Evolutionary conservation across 1,140 invertebrate genomes (phyloP).

Genomic region (Magallana angulata): DNA sequence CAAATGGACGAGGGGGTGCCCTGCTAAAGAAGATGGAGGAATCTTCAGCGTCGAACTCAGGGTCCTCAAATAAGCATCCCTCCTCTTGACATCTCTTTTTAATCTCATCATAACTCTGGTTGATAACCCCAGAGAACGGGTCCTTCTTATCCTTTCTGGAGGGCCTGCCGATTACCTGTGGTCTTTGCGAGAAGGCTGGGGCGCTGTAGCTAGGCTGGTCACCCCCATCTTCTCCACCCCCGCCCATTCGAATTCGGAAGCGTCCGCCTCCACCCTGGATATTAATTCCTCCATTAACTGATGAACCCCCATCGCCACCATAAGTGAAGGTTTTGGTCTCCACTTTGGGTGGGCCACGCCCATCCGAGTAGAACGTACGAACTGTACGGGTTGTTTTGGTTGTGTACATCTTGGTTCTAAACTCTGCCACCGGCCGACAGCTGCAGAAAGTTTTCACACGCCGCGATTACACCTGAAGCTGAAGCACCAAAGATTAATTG

Average conservation of each 20-base stretch:
- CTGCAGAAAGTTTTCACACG: slow-evolving; percentile 11
- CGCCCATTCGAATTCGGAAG: slow-evolving; percentile 54
- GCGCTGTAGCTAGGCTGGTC: slow-evolving; percentile 45
- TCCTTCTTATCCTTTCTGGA: slow-evolving; percentile 66
- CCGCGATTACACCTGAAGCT: background rate
- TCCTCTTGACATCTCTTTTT: slow-evolving; percentile 69
- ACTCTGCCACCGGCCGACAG: background rate
- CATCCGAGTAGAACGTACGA: slow-evolving; percentile 68
- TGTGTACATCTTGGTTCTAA: slow-evolving; percentile 39
- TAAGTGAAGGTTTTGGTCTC: slow-evolving; percentile 70
- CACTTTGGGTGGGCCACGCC: slow-evolving; percentile 63
- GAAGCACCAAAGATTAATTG: background rate
- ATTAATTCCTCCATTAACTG: slow-evolving; percentile 55
- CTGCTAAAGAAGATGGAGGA: slow-evolving; percentile 74
- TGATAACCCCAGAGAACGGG: slow-evolving; percentile 68
- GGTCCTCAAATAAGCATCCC: slow-evolving; percentile 77
- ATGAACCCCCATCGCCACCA: slow-evolving; percentile 60
- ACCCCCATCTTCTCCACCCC: slow-evolving; percentile 52
- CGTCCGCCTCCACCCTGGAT: slow-evolving; percentile 60
- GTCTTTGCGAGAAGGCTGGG: slow-evolving; percentile 54
- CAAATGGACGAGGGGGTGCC: slow-evolving; percentile 67
- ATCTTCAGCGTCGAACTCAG: slow-evolving; percentile 74
- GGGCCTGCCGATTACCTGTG: slow-evolving; percentile 61
- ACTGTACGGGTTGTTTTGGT: slow-evolving; percentile 64
- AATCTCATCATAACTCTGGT: slow-evolving; percentile 74